Base-by-base conservation (phyloP, 2,888 invertebrate genomes). In the Drosophila stalkeri region DNA sequence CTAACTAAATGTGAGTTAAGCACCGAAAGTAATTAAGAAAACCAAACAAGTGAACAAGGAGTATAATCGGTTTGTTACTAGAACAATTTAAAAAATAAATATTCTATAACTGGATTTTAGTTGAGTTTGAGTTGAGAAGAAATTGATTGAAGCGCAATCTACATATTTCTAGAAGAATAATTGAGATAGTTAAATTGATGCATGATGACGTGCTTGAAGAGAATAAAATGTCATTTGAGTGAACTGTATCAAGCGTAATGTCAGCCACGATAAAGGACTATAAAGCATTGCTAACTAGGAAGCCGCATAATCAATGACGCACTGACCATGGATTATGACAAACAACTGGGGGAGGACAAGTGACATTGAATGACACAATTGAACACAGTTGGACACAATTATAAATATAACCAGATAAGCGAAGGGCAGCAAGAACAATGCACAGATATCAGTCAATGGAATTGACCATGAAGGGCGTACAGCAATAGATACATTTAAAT, bases 301-400 rank as follows among this genome's bases (percentile, higher is more conserved):
- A 31, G 31, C n/a, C 49, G 49, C 49, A 49, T 49, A 51, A 33
- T 51, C 31, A 51, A 18, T 51, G 49, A 51, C 49, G 49, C 49
- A 33, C 49, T 51, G 49, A 12, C 31, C 49, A 51, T 33, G 49
- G 49, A 27, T 4, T 31, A n/a, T 31, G 31, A 9, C 31, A 31
- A 51, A 51, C 11, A 51, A 2, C 49, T 51, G 33, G 49, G 31
- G 49, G 49, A 18, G 49, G 49, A 7, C 49, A 18, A 18, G 12
- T 33, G 49, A 51, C 49, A 33, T 18, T 18, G 49, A 49, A 49
- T 49, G 31, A 49, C 49, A 49, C 49, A 49, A 51, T 31, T 31
- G 27, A n/a, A 6, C 27, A n/a, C n/a, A 31, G 16, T 49, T 31
- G 49, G 49, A n/a, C 49, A 27, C 31, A 31, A 51, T 51, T 51